Conservation (phyloP, 1,140 invertebrate species). For the Battus philenor region DNA sequence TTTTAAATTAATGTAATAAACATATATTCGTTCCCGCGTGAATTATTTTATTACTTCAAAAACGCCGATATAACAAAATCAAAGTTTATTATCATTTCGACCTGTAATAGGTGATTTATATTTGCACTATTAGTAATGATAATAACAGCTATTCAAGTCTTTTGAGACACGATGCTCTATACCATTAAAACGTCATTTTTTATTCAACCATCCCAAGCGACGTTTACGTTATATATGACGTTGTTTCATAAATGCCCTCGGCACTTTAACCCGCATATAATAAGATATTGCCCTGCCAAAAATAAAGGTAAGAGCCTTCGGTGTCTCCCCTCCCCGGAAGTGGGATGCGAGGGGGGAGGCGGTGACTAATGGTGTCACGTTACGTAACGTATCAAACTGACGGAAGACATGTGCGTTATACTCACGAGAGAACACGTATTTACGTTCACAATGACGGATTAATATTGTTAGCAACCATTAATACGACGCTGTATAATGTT, state of each 20-base stretch:
- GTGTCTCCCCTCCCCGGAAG: constrained; percentile 12
- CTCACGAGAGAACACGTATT: constrained; percentile 8
- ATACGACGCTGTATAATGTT: background rate
- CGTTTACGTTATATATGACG: constrained; percentile 7
- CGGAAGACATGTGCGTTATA: constrained; percentile 14
- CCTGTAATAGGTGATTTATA: too few species aligned
- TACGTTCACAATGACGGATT: constrained; percentile 12
- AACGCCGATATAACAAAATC: too few species aligned
- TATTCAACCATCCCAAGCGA: background rate
- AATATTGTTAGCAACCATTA: constrained; percentile 9
- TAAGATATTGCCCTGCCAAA: constrained; percentile 9
- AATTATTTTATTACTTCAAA: too few species aligned
- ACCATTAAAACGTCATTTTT: background rate
- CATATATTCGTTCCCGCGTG: too few species aligned
- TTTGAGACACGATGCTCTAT: too few species aligned
- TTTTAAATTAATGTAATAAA: too few species aligned
- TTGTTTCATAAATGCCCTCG: constrained; percentile 10
- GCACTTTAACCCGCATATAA: constrained; percentile 15
- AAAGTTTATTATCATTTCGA: too few species aligned
- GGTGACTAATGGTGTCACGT: constrained; percentile 35
- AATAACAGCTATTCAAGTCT: too few species aligned
- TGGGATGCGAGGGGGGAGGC: constrained; percentile 21
- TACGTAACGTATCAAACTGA: constrained; percentile 29
- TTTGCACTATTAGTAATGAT: too few species aligned
- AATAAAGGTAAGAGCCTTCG: constrained; percentile 18